Evolutionary conservation across 2,113 vertebrate genomes (phyloP), one percentile per base, ranked within the genome.

Genomic region (Zosterops borbonicus): DNA sequence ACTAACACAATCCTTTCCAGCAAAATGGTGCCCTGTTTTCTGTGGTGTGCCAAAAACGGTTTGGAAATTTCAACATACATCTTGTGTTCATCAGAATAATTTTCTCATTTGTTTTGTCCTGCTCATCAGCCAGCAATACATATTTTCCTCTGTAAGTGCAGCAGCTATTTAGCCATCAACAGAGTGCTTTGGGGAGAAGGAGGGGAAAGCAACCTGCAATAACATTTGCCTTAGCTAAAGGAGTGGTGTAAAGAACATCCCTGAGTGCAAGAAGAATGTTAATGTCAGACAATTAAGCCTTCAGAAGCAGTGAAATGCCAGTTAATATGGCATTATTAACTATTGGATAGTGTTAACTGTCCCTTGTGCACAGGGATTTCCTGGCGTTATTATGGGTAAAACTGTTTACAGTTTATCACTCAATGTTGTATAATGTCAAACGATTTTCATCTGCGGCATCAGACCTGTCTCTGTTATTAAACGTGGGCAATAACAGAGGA

Each of bases 211-310:
- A 39, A 46, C 35, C n/a, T 91, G 44, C 49, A 75, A 35, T 64
- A 83, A 78, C 20, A 35, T 81, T 92, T 84, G 44, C 73, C 21
- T 94, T 87, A 39, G 73, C 42, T 81, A 62, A 85, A 94, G 60
- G 21, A 17, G 15, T 59, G 55, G 11, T 59, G 17, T 74, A 46
- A 90, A 86, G 27, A 67, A 28, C 41, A 55, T 81, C 91, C 76
- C 86, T 60, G 64, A 81, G 87, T 78, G 41, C 70, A 78, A 91
- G 73, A 79, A 41, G 14, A 71, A 67, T 49, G 44, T 60, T 92
- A 75, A 93, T 83, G 89, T 44, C 71, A 47, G 83, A 82, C 52
- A 75, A 60, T 95, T 88, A 92, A 89, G 50, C 59, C 27, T 83
- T 83, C 71, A 74, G 60, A 83, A 92, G 56, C 13, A 4, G 19